These are phyloP conservation scores for Leucophenga varia DNA, from an alignment of 1,140 invertebrate genomes.

Conservation along the genomic window DNA sequence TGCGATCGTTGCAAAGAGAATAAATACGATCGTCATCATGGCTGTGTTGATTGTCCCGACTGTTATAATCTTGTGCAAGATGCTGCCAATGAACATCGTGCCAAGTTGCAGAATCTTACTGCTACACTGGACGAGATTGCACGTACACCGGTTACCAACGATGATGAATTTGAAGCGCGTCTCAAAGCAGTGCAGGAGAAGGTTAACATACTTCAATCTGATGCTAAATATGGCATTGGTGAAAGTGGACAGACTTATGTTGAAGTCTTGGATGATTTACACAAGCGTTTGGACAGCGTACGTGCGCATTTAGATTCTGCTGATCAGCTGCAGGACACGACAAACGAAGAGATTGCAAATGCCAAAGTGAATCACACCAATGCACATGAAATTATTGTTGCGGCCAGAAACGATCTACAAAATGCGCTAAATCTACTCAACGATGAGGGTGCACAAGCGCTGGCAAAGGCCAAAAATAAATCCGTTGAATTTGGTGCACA, in stretches of 20 bases:
- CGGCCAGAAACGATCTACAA: conserved; percentile 72
- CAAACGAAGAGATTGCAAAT: conserved; percentile 63
- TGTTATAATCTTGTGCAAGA: conserved; percentile 94
- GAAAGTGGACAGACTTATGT: conserved; percentile 66
- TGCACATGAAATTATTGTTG: conserved; percentile 72
- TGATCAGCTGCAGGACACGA: conserved; percentile 63
- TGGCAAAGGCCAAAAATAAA: conserved; percentile 77
- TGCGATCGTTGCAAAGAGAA: conserved; percentile 94
- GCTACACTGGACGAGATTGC: conserved; percentile 59
- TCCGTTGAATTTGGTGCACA: conserved; percentile 87
- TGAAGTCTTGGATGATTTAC: conserved; percentile 68
- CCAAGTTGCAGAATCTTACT: conserved; percentile 72
- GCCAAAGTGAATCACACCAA: conserved; percentile 71
- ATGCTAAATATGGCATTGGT: conserved; percentile 68
- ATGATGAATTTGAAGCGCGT: conserved; percentile 79
- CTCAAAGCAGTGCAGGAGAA: conserved; percentile 70
- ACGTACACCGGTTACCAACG: conserved; percentile 82
- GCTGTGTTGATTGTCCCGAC: conserved; percentile 85
- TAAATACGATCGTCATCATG: conserved; percentile 80
- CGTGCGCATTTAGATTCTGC: conserved; percentile 66
- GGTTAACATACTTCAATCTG: conserved; percentile 70
- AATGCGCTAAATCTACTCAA: conserved; percentile 74
- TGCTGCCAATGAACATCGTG: conserved; percentile 78
- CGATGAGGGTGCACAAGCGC: conserved; percentile 74
- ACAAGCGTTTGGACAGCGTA: conserved; percentile 67